Base-by-base conservation (phyloP, 2,797 vertebrate species). In the Onychomys arenicola region DNA sequence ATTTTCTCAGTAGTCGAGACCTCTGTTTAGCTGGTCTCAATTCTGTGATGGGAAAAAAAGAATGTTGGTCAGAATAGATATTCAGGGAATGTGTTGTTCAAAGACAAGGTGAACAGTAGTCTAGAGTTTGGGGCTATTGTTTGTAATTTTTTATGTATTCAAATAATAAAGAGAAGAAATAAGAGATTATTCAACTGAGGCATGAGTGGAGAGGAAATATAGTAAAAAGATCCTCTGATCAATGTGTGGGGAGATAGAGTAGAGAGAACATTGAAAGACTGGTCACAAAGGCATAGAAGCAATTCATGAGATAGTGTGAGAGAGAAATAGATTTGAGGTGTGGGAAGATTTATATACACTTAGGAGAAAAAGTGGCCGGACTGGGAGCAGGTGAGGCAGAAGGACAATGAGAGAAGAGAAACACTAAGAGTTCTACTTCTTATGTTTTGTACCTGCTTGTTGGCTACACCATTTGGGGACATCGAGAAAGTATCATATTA, bases 91-190 rank as follows among this genome's bases (percentile, higher is more conserved):
- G 25, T 71, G 9, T 67, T 96, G 19, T 90, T 96, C 37, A 85
- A 91, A 78, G 52, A 49, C 43, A 86, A 46, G 9, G n/a, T 86
- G 63, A 78, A 52, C 59, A 61, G 43, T 77, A 89, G 93, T 52
- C n/a, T 32, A 52, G 14, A 7, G 25, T 29, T 65, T 78, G n/a
- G 76, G 78, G 25, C 29, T 14, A 19, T 67, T 93, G 32, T 17
- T 95, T 57, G 63, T 46, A n/a, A 29, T 76, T 93, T 90, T 89
- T 34, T 76, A 49, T 89, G 4, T 69, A 80, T 80, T 8, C 21
- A 88, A 65, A 89, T 46, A 86, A 65, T 49, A 76, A 85, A 82
- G 63, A 92, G 80, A 71, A 65, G 34, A 84, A 69, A 91, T 40
- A 81, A 76, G 52, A 90, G 23, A 19, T 85, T 96, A 93, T 96